Percentiles rank a stretch among this genome's conserved stretches.
Conservation (phyloP, 2,113 vertebrate genomes). For the Heteronetta atricapilla region DNA sequence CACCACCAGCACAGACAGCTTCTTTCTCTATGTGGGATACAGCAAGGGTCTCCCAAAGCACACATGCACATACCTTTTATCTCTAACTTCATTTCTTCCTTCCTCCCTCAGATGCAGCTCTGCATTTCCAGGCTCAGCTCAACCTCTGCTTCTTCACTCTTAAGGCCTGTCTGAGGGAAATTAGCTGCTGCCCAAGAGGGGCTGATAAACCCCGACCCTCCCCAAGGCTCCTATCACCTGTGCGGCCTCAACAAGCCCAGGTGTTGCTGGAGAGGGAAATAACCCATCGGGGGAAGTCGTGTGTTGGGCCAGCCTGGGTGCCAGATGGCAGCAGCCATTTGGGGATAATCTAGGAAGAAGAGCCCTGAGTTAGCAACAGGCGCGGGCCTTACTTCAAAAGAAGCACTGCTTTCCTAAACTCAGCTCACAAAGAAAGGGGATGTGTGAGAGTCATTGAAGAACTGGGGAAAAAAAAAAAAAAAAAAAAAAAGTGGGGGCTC, state of each 20-base stretch:
- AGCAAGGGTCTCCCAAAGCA: too few species aligned
- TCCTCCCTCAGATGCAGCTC: fast-evolving
- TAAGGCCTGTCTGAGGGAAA: background rate
- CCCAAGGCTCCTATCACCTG: fast-evolving
- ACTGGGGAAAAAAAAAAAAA: background rate
- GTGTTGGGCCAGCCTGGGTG: fast-evolving
- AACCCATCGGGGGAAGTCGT: background rate
- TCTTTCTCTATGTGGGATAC: background rate
- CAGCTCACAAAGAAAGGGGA: background rate
- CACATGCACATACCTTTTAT: background rate
- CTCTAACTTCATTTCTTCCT: background rate
- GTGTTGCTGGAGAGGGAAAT: background rate
- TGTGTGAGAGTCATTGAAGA: background rate
- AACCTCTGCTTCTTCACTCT: fast-evolving
- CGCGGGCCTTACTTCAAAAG: fast-evolving
- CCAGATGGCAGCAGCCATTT: background rate
- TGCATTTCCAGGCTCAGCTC: background rate
- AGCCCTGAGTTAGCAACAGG: background rate
- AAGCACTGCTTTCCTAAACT: background rate
- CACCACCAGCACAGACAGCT: background rate
- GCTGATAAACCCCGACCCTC: fast-evolving
- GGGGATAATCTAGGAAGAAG: background rate
- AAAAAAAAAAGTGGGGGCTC: too few species aligned
- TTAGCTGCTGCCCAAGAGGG: fast-evolving
- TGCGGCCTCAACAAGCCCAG: fast-evolving